Conservation (phyloP, 2,888 invertebrate genomes). For the Antheraea yamamai region DNA sequence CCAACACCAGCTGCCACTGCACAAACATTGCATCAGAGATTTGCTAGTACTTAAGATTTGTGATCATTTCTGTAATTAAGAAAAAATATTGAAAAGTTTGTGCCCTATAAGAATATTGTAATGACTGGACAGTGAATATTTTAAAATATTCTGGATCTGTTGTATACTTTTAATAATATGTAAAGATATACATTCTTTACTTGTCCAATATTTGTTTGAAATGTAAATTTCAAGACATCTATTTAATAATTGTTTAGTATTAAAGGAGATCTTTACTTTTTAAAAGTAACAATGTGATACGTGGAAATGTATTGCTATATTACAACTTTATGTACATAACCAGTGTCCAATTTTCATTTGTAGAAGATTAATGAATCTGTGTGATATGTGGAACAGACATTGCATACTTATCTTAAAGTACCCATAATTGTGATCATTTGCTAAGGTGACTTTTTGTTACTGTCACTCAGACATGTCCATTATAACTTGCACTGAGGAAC, state of each 20-base stretch:
- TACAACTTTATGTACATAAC: background rate
- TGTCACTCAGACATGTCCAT: too few species aligned
- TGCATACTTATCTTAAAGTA: too few species aligned
- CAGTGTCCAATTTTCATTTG: background rate
- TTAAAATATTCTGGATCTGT: background rate
- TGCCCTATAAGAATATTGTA: background rate
- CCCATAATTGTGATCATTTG: too few species aligned
- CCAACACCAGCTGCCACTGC: conserved; percentile 68
- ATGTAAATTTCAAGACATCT: background rate
- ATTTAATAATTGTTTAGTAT: background rate
- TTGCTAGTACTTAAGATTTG: conserved; percentile 54
- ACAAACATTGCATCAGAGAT: conserved; percentile 73
- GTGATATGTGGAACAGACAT: too few species aligned
- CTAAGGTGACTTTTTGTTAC: too few species aligned
- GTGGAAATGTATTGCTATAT: background rate
- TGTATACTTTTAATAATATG: background rate
- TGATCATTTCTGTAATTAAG: background rate
- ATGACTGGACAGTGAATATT: background rate
- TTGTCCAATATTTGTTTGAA: conserved; percentile 1
- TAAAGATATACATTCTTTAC: background rate
- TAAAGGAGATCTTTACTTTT: background rate
- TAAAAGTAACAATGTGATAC: background rate
- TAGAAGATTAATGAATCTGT: too few species aligned
- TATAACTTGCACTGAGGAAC: too few species aligned
- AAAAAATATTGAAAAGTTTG: background rate